Conservation (phyloP, 2,113 vertebrate species). For the Gymnarchus niloticus region DNA sequence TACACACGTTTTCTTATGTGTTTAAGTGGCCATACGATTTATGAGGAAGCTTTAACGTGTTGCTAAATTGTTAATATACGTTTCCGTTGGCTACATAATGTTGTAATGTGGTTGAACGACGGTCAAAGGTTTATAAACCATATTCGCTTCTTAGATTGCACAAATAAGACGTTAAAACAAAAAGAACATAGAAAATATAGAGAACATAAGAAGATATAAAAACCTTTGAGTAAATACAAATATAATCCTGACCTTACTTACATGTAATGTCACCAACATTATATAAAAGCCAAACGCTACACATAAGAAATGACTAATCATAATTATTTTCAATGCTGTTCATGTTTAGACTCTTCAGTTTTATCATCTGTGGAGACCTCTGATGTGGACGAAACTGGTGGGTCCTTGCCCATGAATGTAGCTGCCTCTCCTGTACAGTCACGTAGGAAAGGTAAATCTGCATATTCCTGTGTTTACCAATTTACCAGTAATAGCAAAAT, state of each 20-base stretch:
- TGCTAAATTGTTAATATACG: background rate
- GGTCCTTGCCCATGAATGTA: background rate
- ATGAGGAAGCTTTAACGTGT: background rate
- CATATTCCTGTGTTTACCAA: background rate
- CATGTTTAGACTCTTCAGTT: background rate
- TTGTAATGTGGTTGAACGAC: too few relatives aligned
- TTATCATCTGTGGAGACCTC: background rate
- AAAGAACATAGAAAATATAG: too few relatives aligned
- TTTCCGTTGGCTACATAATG: too few relatives aligned
- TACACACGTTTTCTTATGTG: background rate
- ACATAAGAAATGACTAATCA: too few relatives aligned
- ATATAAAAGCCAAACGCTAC: too few relatives aligned
- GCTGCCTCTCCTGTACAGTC: background rate
- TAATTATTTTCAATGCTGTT: background rate
- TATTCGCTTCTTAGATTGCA: background rate
- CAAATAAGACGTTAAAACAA: background rate
- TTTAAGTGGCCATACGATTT: background rate
- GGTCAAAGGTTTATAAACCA: background rate
- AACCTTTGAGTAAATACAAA: too few relatives aligned
- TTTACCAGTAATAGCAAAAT: background rate
- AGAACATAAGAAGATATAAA: background rate
- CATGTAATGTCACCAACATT: too few relatives aligned
- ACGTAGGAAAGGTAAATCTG: background rate
- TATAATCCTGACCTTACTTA: too few relatives aligned
- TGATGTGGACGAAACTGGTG: background rate